Base-by-base conservation (phyloP, 1,140 invertebrate species). In the Lucilia sericata region DNA sequence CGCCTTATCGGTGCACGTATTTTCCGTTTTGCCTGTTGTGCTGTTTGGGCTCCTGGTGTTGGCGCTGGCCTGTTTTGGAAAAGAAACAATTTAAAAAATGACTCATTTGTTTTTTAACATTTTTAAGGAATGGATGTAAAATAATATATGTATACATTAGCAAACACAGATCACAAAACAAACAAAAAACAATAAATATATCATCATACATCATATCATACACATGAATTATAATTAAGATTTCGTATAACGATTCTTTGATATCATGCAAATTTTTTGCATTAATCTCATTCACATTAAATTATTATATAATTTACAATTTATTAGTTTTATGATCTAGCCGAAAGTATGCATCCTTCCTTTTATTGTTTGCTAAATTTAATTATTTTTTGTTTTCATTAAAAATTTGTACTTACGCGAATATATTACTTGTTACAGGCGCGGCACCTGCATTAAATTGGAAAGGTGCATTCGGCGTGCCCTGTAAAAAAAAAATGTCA, bases 371-470 rank as follows among this genome's bases (percentile, higher is more conserved):
- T 34, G 5, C 10, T 76, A n/a, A 36, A 76, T 17, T 42, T 76
- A 14, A 14, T 36, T 76, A 36, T 76, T 13, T 76, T 76, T 36
- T 76, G 10, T 36, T 76, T 76, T 13, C 13, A 7, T 42, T 36
- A 25, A 17, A 42, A 30, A 14, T 3, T 83, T 42, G 70, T 85
- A 85, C 84, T 85, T 85, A 85, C 84, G 84, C 84, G 70, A 85
- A 85, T 74, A 85, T 85, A 82, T 85, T 85, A 80, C 82, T 84
- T 17, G 84, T 19, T 60, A 78, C 75, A 74, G 82, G 82, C 36
- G 84, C 76, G 70, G 82, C 65, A 19, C 84, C 84, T 82, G 84
- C 84, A 82, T 83, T 83, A 60, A 85, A 85, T 83, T 85, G 84
- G 82, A 85, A 85, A 83, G 84, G 84, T 60, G 82, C 82, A 84